Conservation (phyloP, 1,140 invertebrate species). For the Chironomus striatipennis region DNA sequence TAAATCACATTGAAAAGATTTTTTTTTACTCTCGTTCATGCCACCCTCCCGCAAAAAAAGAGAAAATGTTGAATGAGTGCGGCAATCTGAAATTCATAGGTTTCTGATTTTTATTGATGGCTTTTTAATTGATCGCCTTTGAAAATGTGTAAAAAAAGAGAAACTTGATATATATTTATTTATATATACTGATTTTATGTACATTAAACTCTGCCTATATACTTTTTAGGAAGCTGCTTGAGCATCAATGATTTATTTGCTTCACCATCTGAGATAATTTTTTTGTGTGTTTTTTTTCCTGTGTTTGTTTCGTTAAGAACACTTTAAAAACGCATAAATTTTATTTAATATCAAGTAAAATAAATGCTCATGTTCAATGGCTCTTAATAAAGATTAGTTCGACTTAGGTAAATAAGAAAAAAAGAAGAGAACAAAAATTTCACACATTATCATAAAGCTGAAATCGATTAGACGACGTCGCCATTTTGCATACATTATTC, state of each 20-base stretch:
- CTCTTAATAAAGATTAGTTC: no score
- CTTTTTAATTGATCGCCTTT: conserved; percentile 20
- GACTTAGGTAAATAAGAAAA: neutral
- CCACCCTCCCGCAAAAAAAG: conserved; percentile 10
- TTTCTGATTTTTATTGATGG: conserved; percentile 23
- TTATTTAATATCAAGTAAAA: neutral
- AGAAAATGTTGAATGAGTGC: conserved; percentile 10
- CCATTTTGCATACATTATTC: conserved; percentile 1
- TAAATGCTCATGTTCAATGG: no score
- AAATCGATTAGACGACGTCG: conserved; percentile 4
- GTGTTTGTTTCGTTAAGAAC: conserved; percentile 4
- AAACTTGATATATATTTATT: conserved; percentile 9
- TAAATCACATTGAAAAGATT: conserved; percentile 14
- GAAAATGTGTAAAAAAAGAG: neutral
- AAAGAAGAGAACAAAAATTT: neutral
- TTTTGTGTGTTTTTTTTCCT: neutral
- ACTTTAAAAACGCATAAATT: conserved; percentile 24
- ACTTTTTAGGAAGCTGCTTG: neutral
- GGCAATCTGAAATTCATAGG: conserved; percentile 22
- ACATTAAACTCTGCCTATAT: no score
- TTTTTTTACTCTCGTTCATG: neutral
- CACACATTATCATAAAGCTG: neutral
- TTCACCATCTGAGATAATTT: conserved; percentile 13
- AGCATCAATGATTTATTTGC: conserved; percentile 5
- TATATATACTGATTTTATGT: no score